Percentiles rank a stretch among this genome's conserved stretches.
Evolutionary conservation across 1,140 invertebrate species (phyloP).

Genomic region (Trigoniulus corallinus): DNA sequence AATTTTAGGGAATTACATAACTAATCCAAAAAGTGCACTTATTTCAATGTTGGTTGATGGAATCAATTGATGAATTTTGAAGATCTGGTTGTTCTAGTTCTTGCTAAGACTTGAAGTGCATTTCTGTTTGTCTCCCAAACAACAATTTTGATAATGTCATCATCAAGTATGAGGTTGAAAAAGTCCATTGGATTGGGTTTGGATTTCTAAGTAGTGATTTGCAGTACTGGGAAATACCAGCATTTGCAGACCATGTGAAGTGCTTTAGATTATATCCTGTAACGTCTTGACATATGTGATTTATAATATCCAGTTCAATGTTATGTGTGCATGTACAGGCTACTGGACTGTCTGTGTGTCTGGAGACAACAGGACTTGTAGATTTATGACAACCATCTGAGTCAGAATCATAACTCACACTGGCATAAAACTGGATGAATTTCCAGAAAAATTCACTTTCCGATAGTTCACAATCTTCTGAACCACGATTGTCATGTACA

Average conservation of each 20-base stretch:
- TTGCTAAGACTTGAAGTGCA: slow-evolving; percentile 11
- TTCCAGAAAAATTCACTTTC: background rate
- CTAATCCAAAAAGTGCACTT: slow-evolving; percentile 14
- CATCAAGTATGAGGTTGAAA: no score
- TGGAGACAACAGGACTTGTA: no score
- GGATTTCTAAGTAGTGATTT: background rate
- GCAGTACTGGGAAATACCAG: background rate
- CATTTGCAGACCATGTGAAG: background rate
- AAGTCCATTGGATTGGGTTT: background rate
- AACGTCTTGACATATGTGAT: background rate
- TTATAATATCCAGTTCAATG: background rate
- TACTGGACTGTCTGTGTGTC: background rate
- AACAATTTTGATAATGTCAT: no score
- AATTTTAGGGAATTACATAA: slow-evolving; percentile 13
- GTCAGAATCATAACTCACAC: background rate
- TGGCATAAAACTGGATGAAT: background rate
- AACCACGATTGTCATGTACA: no score
- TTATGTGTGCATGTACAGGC: background rate
- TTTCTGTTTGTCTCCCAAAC: slow-evolving; percentile 14
- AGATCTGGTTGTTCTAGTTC: background rate
- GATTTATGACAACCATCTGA: no score
- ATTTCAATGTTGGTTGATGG: slow-evolving; percentile 14
- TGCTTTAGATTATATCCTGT: background rate
- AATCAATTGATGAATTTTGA: slow-evolving; percentile 8
- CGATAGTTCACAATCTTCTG: background rate